Evolutionary conservation across 2,888 invertebrate genomes (phyloP).

Genomic region (Craniophora ligustri): DNA sequence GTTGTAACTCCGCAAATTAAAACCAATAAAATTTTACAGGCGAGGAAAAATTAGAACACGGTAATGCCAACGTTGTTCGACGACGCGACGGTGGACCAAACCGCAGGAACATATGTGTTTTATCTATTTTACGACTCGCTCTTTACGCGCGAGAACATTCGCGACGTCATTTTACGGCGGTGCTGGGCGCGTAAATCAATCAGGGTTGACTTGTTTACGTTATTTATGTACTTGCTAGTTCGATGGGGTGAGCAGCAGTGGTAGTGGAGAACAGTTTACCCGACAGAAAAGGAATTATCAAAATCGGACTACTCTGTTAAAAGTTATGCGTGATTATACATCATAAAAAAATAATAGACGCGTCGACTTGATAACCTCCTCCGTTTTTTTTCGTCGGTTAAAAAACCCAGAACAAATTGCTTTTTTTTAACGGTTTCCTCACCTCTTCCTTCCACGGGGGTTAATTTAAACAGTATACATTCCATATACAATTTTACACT

Average conservation of each 20-base stretch:
- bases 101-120: constrained; percentile 32
- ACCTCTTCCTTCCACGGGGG: no score
- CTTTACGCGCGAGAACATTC: constrained; percentile 38
- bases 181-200: constrained; percentile 49
- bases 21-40: neutral
- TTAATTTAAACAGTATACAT: no score
- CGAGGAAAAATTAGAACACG: neutral
- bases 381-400: no score
- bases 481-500: no score
- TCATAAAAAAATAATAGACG: no score
- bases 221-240: constrained; percentile 36
- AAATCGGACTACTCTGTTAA: no score
- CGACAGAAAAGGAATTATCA: no score
- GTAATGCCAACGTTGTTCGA: constrained; percentile 5
- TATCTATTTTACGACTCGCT: constrained; percentile 43
- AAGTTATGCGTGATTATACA: no score
- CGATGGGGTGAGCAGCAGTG: constrained; percentile 20
- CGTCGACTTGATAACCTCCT: no score
- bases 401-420: no score
- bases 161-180: constrained; percentile 45
- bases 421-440: no score
- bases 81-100: constrained; percentile 13
- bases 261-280: neutral
- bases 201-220: constrained; percentile 41
- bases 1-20: neutral